These are phyloP conservation scores for Paracentrotus lividus DNA, from an alignment of 53 echinoderm and acorn worm species.

Conservation along the genomic window DNA sequence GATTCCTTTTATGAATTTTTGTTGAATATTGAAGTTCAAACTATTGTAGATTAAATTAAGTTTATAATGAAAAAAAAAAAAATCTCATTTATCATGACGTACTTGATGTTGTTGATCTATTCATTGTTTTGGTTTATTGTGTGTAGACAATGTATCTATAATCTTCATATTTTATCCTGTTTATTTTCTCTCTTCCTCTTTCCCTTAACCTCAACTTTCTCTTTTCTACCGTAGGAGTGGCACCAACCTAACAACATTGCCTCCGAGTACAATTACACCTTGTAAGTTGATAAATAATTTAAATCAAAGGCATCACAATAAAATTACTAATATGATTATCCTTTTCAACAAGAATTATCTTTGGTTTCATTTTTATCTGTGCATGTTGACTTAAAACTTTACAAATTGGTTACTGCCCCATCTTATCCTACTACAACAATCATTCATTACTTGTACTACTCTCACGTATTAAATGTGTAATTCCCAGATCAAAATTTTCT, in stretches of 20 bases:
- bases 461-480: too few relatives aligned
- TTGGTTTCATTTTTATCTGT: too few relatives aligned
- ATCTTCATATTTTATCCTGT: background rate
- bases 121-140: background rate
- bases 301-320: too few relatives aligned
- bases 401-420: too few relatives aligned
- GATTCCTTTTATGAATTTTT: background rate
- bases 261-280: slow-evolving; percentile 69
- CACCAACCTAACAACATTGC: slow-evolving; percentile 55
- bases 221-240: background rate
- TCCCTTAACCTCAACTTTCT: background rate
- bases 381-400: too few relatives aligned
- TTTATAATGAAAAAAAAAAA: background rate
- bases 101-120: background rate
- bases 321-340: too few relatives aligned
- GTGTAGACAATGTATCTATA: background rate
- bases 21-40: background rate
- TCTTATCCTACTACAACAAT: too few relatives aligned
- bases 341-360: too few relatives aligned
- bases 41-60: background rate
- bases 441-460: too few relatives aligned
- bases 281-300: slow-evolving; percentile 69
- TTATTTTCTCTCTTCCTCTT: background rate
- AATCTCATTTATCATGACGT: background rate
- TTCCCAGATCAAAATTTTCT: too few relatives aligned